phyloP scores from a whole-genome alignment of 2,797 vertebrate species.

The Esox masquinongy region DNA sequence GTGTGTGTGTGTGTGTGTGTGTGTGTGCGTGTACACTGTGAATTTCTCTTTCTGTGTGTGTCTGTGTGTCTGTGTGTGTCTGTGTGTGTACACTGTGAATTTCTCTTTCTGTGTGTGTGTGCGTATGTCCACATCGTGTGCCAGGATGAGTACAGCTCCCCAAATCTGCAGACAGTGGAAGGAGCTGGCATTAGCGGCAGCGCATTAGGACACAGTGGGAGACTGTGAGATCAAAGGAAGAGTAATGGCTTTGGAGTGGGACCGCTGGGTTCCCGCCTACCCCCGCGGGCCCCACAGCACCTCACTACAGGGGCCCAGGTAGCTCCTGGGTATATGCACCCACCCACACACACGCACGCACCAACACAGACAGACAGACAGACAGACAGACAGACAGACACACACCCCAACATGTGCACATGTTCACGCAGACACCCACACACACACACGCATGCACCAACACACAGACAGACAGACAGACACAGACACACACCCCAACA shows the following conservation, averaged over 20 bases:
- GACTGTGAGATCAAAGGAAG: conserved; percentile 61
- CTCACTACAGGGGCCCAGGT: not conserved
- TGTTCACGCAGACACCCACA: no score
- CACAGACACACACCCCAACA: no score
- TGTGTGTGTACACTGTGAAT: not conserved
- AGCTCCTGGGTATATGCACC: not conserved
- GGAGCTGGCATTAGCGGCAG: conserved; percentile 58
- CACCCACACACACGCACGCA: not conserved
- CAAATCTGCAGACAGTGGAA: conserved; percentile 50
- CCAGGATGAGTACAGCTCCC: conserved; percentile 29
- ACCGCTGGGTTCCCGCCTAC: conserved; percentile 31
- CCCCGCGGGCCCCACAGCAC: not conserved
- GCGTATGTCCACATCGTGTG: not conserved
- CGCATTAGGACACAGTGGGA: conserved; percentile 58
- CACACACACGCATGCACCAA: no score
- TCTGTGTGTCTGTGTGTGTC: not conserved
- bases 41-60: no score
- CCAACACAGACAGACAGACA: no score
- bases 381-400: no score
- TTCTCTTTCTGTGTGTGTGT: no score
- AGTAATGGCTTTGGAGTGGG: conserved; percentile 54
- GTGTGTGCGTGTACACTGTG: not conserved
- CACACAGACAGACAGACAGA: no score
- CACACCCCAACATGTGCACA: no score
- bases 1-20: not conserved